A percentile compares a stretch with the other conserved stretches of the same genome.
Evolutionary conservation across 2,797 vertebrate genomes (phyloP).

Genomic region (Muraenolepis orangiensis): DNA sequence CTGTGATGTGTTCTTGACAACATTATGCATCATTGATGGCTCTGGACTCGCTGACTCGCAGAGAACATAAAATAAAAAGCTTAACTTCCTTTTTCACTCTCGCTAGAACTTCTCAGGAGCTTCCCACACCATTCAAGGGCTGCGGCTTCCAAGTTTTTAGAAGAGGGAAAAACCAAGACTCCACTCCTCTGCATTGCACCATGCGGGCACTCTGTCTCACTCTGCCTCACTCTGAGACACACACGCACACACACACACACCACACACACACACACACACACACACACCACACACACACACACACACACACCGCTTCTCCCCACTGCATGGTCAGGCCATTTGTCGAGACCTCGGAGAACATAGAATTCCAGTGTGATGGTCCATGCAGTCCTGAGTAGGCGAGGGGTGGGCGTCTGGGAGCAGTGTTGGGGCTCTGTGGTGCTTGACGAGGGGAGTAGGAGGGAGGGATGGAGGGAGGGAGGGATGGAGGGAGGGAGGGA

Average conservation of each 20-base stretch:
- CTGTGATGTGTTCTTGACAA: slow-evolving; percentile 59
- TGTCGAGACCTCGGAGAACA: slow-evolving; percentile 37
- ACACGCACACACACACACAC: no score
- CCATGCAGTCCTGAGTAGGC: slow-evolving; percentile 15
- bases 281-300: no score
- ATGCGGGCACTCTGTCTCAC: background rate
- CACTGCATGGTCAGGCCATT: slow-evolving; percentile 22
- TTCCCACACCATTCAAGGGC: slow-evolving; percentile 26
- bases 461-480: no score
- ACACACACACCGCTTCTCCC: slow-evolving; percentile 18
- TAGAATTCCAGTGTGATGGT: slow-evolving; percentile 44
- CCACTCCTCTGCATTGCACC: slow-evolving; percentile 13
- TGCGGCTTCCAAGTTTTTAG: background rate
- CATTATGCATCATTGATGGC: slow-evolving; percentile 71
- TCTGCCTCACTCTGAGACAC: no score
- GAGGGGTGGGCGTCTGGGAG: slow-evolving; percentile 18
- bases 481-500: no score
- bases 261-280: no score
- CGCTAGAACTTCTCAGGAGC: slow-evolving; percentile 34
- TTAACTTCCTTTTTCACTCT: slow-evolving; percentile 27
- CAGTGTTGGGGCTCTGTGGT: slow-evolving; percentile 23
- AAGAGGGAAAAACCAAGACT: slow-evolving; percentile 4
- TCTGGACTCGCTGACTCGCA: slow-evolving; percentile 65
- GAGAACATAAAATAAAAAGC: slow-evolving; percentile 27
- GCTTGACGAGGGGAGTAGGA: background rate